Conservation (phyloP, 1,140 invertebrate species). For the Bicyclus anynana region DNA sequence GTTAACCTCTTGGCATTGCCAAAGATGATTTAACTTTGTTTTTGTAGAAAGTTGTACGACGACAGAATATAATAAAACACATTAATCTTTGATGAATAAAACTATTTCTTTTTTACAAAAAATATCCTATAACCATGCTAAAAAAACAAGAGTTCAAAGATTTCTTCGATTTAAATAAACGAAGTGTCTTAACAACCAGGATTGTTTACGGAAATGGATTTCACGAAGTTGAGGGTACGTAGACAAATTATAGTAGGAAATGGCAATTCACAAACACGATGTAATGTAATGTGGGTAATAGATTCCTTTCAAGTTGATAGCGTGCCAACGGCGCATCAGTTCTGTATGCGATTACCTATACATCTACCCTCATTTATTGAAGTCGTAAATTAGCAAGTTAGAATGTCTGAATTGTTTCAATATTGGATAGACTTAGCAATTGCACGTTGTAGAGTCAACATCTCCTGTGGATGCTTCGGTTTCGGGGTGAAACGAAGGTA, state of each 20-base stretch:
- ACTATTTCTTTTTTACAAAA: too few species aligned
- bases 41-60: too few species aligned
- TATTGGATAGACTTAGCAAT: neutral
- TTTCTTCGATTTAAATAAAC: too few species aligned
- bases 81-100: too few species aligned
- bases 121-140: too few species aligned
- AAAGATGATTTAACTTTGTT: too few species aligned
- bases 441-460: neutral
- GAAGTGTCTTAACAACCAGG: neutral
- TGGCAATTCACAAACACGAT: conserved; percentile 19
- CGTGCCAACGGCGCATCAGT: conserved; percentile 31
- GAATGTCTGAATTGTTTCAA: conserved; percentile 23
- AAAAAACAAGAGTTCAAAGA: too few species aligned
- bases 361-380: conserved; percentile 21
- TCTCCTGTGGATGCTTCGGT: too few species aligned
- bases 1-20: too few species aligned
- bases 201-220: neutral
- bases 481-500: too few species aligned
- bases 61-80: too few species aligned
- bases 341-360: conserved; percentile 24
- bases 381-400: conserved; percentile 29
- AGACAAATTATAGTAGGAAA: conserved; percentile 19
- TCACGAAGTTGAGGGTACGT: neutral
- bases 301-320: conserved; percentile 28
- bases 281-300: conserved; percentile 9